phyloP scores from a whole-genome alignment of 2,113 vertebrate genomes.

The Lontra canadensis region DNA sequence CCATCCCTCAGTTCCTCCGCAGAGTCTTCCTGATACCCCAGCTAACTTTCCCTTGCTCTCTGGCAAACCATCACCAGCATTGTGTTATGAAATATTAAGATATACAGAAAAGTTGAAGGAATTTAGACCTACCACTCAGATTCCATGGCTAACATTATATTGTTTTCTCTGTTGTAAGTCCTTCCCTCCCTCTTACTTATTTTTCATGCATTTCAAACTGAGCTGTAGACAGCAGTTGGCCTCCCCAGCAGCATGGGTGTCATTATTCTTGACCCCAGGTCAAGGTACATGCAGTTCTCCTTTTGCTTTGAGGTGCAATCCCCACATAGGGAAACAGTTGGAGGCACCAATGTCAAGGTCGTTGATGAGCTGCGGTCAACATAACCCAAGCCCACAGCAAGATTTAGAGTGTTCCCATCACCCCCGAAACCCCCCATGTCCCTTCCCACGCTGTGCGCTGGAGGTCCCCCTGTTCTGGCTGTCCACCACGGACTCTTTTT shows the following conservation, averaged over 20 bases:
- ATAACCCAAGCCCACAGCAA: background rate
- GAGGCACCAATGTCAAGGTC: rapidly evolving
- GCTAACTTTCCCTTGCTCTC: background rate
- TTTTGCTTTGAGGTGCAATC: background rate
- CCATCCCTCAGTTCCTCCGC: background rate
- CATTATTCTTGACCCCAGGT: background rate
- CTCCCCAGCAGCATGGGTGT: rapidly evolving
- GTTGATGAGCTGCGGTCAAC: background rate
- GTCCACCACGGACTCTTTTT: rapidly evolving
- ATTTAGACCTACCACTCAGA: background rate
- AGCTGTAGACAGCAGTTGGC: background rate
- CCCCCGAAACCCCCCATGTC: background rate
- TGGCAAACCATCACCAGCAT: background rate
- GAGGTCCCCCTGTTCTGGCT: background rate
- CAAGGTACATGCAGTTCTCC: rapidly evolving
- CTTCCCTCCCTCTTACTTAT: too few relatives aligned
- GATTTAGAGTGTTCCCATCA: background rate
- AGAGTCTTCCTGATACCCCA: background rate
- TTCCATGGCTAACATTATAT: rapidly evolving
- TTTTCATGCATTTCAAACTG: background rate
- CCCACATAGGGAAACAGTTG: rapidly evolving
- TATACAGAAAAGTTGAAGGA: background rate
- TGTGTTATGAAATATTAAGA: background rate
- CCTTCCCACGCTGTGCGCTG: too few relatives aligned
- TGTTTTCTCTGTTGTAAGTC: rapidly evolving